Conservation (phyloP, 2,888 invertebrate genomes). For the Autographa pulchrina region DNA sequence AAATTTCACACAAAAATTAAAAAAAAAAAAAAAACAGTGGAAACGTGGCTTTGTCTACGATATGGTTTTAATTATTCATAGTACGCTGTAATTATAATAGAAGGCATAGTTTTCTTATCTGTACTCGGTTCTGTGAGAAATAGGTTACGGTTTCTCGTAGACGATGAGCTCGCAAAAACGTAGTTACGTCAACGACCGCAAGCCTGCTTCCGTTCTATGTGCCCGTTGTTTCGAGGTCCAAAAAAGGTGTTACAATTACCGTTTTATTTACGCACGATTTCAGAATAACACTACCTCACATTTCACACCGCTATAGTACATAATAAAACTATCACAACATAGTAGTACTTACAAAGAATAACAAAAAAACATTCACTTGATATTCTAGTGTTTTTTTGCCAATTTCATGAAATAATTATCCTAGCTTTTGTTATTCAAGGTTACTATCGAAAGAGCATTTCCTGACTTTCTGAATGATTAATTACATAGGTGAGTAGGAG, state of each 20-base stretch:
- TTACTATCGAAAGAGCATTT: not conserved
- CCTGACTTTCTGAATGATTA: constrained; percentile 4
- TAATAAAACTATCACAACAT: not conserved
- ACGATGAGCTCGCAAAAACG: constrained; percentile 24
- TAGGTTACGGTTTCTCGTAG: constrained; percentile 42
- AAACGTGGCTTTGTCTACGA: not conserved
- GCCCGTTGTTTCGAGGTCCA: constrained; percentile 9
- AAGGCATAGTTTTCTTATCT: constrained; percentile 35
- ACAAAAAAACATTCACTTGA: not conserved
- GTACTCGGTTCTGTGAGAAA: constrained; percentile 34
- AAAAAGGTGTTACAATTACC: constrained; percentile 10
- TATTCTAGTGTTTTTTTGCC: not conserved
- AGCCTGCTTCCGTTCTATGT: constrained; percentile 24
- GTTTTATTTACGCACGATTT: constrained; percentile 11
- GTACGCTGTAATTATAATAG: constrained; percentile 26
- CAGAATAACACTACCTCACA: not conserved
- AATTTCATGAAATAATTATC: constrained; percentile 1
- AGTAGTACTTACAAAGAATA: no score
- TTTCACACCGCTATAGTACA: not conserved
- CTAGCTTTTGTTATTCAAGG: not conserved
- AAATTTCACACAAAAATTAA: not conserved
- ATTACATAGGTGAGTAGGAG: constrained; percentile 1
- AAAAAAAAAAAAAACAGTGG: not conserved
- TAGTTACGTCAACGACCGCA: constrained; percentile 32
- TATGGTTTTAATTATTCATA: constrained; percentile 3